Evolutionary conservation across 2,113 vertebrate species (phyloP).

Genomic region (Psettodes erumei): DNA sequence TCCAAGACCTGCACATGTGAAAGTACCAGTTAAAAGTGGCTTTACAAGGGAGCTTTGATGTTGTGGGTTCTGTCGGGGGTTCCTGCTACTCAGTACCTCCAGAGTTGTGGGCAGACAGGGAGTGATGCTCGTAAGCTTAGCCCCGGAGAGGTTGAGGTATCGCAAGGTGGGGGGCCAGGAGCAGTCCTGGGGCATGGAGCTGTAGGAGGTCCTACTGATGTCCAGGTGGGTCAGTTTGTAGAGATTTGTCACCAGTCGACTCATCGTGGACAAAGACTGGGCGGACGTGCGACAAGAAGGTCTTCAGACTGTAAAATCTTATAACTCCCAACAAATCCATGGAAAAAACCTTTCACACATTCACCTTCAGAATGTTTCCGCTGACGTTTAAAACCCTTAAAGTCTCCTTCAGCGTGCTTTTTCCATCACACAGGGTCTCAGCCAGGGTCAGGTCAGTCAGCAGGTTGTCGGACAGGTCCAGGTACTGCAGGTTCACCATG

Average conservation of each 20-base stretch:
- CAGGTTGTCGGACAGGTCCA: constrained; percentile 71
- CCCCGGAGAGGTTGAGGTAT: constrained; percentile 87
- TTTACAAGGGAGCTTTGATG: too few relatives aligned
- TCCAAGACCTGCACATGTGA: constrained; percentile 82
- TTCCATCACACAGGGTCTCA: constrained; percentile 37
- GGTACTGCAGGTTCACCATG: constrained; percentile 60
- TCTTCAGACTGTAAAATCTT: not conserved
- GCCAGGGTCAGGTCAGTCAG: constrained; percentile 62
- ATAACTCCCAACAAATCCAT: too few relatives aligned
- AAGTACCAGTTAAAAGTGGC: accelerated
- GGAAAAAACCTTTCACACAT: not conserved
- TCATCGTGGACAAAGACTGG: constrained; percentile 60
- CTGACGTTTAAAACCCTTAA: constrained; percentile 70
- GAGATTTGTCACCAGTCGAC: constrained; percentile 67
- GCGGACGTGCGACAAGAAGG: not conserved
- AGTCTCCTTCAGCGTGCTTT: constrained; percentile 6
- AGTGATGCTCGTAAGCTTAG: constrained; percentile 77
- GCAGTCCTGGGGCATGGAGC: constrained; percentile 80
- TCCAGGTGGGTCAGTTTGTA: constrained; percentile 83
- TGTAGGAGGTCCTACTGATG: constrained; percentile 85
- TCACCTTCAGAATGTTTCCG: constrained; percentile 67
- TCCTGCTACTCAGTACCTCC: constrained; percentile 65
- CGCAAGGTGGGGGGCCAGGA: constrained; percentile 84
- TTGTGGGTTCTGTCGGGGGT: not conserved
- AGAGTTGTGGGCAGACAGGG: constrained; percentile 81